Evolutionary conservation across 2,888 invertebrate species (phyloP).

Genomic region (Serripes groenlandicus): DNA sequence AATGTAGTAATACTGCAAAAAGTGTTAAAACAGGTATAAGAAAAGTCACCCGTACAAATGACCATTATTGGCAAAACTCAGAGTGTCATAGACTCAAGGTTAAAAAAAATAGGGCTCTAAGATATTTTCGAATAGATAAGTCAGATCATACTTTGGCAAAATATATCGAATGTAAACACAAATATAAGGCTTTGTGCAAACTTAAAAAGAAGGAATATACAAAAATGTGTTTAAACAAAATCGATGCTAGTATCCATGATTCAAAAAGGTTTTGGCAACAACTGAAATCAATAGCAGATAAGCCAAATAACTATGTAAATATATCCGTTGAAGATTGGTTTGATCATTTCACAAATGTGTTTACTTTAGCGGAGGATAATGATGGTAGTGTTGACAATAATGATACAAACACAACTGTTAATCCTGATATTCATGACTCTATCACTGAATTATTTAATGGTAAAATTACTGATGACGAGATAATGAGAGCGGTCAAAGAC

Average conservation of each 20-base stretch:
- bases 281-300: neutral
- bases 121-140: neutral
- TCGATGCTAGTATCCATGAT: neutral
- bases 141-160: neutral
- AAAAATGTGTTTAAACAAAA: neutral
- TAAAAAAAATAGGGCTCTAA: neutral
- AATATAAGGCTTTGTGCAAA: neutral
- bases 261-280: constrained; percentile 2
- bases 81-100: neutral
- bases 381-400: neutral
- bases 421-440: neutral
- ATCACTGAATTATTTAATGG: constrained; percentile 3
- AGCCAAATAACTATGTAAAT: neutral
- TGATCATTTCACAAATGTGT: neutral
- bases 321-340: neutral
- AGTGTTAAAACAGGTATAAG: too few relatives aligned
- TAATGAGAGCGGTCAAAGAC: neutral
- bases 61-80: neutral
- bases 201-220: neutral
- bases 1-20: neutral
- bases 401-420: neutral
- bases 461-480: neutral
- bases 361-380: neutral
- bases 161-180: neutral
- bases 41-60: neutral